Conservation (phyloP, 2,888 invertebrate species). For the Drosophila histrio region DNA sequence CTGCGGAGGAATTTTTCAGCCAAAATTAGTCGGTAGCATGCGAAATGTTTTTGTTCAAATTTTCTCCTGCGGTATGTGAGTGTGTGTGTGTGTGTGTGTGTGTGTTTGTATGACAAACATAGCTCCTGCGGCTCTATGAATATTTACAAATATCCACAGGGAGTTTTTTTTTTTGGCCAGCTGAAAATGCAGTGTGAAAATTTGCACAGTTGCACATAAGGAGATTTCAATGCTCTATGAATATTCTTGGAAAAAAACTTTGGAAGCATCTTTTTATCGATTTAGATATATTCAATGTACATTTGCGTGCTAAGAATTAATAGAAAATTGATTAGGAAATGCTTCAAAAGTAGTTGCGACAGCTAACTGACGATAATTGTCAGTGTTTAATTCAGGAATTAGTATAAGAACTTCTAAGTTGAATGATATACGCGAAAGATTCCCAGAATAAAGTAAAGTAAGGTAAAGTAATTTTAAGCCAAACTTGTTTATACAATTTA, state of each 20-base stretch:
- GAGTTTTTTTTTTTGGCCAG: not conserved
- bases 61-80: slow-evolving; percentile 1
- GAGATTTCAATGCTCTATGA: slow-evolving; percentile 9
- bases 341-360: no score
- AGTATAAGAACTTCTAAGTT: no score
- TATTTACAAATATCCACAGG: slow-evolving; percentile 39
- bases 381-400: no score
- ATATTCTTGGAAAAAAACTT: not conserved
- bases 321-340: no score
- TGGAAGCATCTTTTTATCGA: not conserved
- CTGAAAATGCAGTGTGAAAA: slow-evolving; percentile 22
- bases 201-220: not conserved
- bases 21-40: slow-evolving; percentile 66
- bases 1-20: slow-evolving; percentile 50
- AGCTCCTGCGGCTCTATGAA: slow-evolving; percentile 35
- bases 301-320: no score
- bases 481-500: no score
- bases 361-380: no score
- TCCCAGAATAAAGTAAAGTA: no score
- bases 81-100: not conserved
- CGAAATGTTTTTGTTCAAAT: slow-evolving; percentile 48
- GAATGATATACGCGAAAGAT: no score
- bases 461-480: no score
- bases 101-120: slow-evolving; percentile 20
- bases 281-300: no score